phyloP scores from a whole-genome alignment of 2,888 invertebrate species.

The Sinopyrophorus schimmeli region DNA sequence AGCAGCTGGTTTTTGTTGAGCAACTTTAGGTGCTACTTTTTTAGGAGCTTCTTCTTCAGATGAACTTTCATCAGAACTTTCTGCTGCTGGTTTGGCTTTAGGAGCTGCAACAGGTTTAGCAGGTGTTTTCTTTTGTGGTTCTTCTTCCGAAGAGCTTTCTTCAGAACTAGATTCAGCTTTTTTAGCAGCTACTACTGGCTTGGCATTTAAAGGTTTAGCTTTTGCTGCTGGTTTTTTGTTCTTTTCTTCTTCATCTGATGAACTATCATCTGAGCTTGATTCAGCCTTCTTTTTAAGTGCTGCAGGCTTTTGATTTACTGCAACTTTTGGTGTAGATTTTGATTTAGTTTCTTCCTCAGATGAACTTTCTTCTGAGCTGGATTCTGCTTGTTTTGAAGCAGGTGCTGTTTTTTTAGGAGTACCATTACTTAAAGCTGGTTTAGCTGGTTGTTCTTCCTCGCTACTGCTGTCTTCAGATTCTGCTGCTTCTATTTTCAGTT shows the following conservation, averaged over 20 bases:
- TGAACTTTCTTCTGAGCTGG: slow-evolving; percentile 54
- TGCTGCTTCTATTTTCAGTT: slow-evolving; percentile 38
- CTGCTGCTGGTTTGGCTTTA: slow-evolving; percentile 31
- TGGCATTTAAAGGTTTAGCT: slow-evolving; percentile 4
- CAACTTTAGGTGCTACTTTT: slow-evolving; percentile 22
- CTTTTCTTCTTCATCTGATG: slow-evolving; percentile 50
- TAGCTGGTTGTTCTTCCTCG: slow-evolving; percentile 39
- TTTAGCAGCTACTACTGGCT: slow-evolving; percentile 20
- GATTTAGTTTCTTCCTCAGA: slow-evolving; percentile 48
- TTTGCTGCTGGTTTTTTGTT: slow-evolving; percentile 27
- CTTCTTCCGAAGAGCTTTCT: slow-evolving; percentile 51
- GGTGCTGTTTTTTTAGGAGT: slow-evolving; percentile 22
- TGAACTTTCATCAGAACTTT: slow-evolving; percentile 53
- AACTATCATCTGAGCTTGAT: slow-evolving; percentile 54
- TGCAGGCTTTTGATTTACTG: background rate
- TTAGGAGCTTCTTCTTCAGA: slow-evolving; percentile 39
- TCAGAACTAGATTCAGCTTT: slow-evolving; percentile 52
- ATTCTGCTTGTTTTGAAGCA: slow-evolving; percentile 44
- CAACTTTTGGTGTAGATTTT: background rate
- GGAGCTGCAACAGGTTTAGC: slow-evolving; percentile 28
- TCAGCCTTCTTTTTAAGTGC: slow-evolving; percentile 40
- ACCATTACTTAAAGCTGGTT: slow-evolving; percentile 30
- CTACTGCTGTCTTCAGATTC: slow-evolving; percentile 46
- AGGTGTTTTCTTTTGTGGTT: slow-evolving; percentile 35
- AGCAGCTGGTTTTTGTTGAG: slow-evolving; percentile 18